These are phyloP conservation scores for Protomyctophum bolini DNA, from an alignment of 2,113 vertebrate species.

Conservation along the genomic window DNA sequence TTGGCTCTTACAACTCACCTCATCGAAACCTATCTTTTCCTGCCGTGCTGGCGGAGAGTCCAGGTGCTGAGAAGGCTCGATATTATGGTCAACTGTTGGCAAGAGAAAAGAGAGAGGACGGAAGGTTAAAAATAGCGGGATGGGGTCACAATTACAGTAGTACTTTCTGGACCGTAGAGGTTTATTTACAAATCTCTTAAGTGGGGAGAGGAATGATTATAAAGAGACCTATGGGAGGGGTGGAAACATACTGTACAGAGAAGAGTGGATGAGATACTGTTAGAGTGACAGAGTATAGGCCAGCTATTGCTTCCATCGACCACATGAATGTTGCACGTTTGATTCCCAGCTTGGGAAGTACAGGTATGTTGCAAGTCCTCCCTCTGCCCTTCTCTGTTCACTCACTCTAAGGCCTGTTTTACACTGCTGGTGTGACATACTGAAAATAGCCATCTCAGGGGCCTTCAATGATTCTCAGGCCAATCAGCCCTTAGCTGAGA, in stretches of 20 bases:
- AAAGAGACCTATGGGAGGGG: slow-evolving; percentile 48
- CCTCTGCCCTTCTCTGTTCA: too few species aligned
- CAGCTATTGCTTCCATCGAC: background rate
- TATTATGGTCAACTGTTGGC: slow-evolving; percentile 87
- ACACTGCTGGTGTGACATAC: too few species aligned
- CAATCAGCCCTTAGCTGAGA: too few species aligned
- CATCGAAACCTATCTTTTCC: slow-evolving; percentile 91
- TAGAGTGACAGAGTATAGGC: background rate
- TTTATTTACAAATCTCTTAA: slow-evolving; percentile 30
- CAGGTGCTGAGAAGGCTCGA: slow-evolving; percentile 86
- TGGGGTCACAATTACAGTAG: slow-evolving; percentile 5
- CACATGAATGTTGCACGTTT: too few species aligned
- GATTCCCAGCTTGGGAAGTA: too few species aligned
- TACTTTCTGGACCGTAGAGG: slow-evolving; percentile 21
- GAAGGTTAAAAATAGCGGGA: slow-evolving; percentile 29
- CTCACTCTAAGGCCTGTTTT: too few species aligned
- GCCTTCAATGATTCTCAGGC: too few species aligned
- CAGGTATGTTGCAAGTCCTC: too few species aligned
- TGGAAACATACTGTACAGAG: background rate
- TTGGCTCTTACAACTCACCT: slow-evolving; percentile 77
- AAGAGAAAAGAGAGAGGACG: slow-evolving; percentile 24
- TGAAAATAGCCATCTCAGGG: too few species aligned
- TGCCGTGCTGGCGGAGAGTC: slow-evolving; percentile 73
- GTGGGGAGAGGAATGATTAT: slow-evolving; percentile 64
- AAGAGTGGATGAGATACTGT: slow-evolving; percentile 5